These are phyloP conservation scores for Callitettix versicolor DNA, from an alignment of 1,140 invertebrate species.

Conservation along the genomic window DNA sequence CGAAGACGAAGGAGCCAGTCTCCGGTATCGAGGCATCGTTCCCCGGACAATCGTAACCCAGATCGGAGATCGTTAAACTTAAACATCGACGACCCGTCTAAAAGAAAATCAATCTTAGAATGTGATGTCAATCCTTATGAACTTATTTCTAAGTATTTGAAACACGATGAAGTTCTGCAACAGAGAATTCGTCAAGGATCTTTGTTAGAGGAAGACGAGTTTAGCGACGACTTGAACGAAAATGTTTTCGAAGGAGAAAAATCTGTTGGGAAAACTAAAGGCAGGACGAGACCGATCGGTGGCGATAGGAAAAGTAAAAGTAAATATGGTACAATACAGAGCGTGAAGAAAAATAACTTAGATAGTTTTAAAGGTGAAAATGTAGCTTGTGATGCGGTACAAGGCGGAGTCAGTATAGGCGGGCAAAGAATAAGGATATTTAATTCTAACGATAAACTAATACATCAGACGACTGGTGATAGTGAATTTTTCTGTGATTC, in stretches of 20 bases:
- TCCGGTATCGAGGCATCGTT: slow-evolving; percentile 28
- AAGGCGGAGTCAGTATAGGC: slow-evolving; percentile 34
- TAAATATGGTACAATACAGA: too few relatives aligned
- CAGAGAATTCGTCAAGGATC: neutral
- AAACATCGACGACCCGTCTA: slow-evolving; percentile 9
- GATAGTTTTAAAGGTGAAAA: slow-evolving; percentile 27
- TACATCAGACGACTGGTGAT: neutral
- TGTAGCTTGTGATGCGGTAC: slow-evolving; percentile 30
- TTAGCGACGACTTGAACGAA: slow-evolving; percentile 40
- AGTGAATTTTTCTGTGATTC: slow-evolving; percentile 14
- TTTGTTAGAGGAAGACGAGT: slow-evolving; percentile 14
- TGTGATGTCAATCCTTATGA: slow-evolving; percentile 80
- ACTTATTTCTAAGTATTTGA: slow-evolving; percentile 40
- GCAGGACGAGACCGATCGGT: slow-evolving; percentile 10
- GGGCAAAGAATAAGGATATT: slow-evolving; percentile 37
- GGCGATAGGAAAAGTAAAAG: slow-evolving; percentile 31
- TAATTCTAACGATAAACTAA: slow-evolving; percentile 31
- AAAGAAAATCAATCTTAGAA: slow-evolving; percentile 58
- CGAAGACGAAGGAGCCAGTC: slow-evolving; percentile 32
- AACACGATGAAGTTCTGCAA: slow-evolving; percentile 20
- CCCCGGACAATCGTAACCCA: slow-evolving; percentile 20
- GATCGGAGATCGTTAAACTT: neutral
- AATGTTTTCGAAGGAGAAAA: slow-evolving; percentile 31
- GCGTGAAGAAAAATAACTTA: too few relatives aligned
- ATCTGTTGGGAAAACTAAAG: slow-evolving; percentile 7